These are phyloP conservation scores for Loxodonta africana DNA, from an alignment of 2,113 vertebrate species.

Conservation along the genomic window DNA sequence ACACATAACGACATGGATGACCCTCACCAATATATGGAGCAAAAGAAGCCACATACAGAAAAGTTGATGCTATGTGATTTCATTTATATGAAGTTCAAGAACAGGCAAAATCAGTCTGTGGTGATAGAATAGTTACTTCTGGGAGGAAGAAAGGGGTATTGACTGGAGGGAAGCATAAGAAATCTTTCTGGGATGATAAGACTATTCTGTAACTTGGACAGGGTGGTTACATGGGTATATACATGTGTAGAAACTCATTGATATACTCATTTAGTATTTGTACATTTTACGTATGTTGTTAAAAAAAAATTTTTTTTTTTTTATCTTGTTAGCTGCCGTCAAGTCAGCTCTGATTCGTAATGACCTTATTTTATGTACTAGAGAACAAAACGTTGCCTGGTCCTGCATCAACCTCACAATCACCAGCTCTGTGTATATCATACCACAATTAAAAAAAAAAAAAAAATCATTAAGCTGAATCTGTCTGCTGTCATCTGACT, in stretches of 20 bases:
- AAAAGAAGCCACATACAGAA: background rate
- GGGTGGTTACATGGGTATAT: background rate
- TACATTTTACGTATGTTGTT: background rate
- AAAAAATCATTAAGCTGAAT: background rate
- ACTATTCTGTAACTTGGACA: background rate
- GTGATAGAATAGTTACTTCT: background rate
- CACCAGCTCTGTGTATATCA: background rate
- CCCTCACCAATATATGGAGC: too few species aligned
- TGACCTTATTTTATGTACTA: background rate
- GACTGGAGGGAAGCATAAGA: background rate
- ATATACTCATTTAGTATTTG: background rate
- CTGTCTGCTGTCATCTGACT: background rate
- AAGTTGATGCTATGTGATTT: background rate
- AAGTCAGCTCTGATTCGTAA: background rate
- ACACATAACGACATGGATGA: background rate
- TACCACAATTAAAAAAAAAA: background rate
- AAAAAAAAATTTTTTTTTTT: too few species aligned
- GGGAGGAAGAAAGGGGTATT: background rate
- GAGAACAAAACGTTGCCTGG: background rate
- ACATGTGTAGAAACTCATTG: background rate
- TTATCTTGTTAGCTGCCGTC: too few species aligned
- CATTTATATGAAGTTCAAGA: background rate
- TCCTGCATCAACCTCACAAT: background rate
- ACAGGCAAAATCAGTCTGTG: background rate
- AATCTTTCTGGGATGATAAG: background rate